Conservation (phyloP, 2,888 invertebrate genomes). For the Oxyscelio sp. region DNA sequence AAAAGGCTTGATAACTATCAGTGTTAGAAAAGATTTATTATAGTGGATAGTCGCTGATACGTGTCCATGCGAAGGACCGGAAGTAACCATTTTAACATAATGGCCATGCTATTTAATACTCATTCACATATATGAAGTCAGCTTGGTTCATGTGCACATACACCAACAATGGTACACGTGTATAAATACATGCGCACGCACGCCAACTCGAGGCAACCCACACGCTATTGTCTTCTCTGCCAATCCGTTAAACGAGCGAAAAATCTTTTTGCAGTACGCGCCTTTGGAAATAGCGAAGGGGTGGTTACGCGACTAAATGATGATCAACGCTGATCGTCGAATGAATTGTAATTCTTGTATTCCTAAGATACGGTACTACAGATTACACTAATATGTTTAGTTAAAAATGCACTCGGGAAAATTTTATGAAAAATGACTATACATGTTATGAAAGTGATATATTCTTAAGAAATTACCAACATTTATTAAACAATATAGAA, state of each 20-base stretch:
- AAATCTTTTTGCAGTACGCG: constrained; percentile 43
- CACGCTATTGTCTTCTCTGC: constrained; percentile 87
- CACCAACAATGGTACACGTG: constrained; percentile 9
- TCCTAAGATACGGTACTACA: not conserved
- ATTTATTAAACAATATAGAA: too few relatives aligned
- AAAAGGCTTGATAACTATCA: constrained; percentile 8
- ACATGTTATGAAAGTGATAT: too few relatives aligned
- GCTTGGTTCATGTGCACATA: constrained; percentile 68
- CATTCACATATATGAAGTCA: constrained; percentile 69
- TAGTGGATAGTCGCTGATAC: constrained; percentile 15
- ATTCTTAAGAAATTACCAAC: too few relatives aligned
- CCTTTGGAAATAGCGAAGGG: constrained; percentile 54
- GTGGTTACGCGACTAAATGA: constrained; percentile 44
- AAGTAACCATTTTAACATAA: constrained; percentile 84
- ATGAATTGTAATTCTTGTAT: constrained; percentile 4
- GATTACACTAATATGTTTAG: constrained; percentile 4
- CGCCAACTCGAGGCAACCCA: constrained; percentile 87
- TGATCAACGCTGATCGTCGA: constrained; percentile 24
- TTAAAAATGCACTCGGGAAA: too few relatives aligned
- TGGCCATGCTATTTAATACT: constrained; percentile 82
- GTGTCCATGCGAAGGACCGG: constrained; percentile 78
- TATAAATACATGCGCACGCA: constrained; percentile 70
- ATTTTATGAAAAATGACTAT: too few relatives aligned
- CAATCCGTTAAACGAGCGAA: constrained; percentile 64
- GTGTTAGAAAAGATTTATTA: constrained; percentile 6